phyloP scores from a whole-genome alignment of 1,140 invertebrate species.

The Lithobius niger region DNA sequence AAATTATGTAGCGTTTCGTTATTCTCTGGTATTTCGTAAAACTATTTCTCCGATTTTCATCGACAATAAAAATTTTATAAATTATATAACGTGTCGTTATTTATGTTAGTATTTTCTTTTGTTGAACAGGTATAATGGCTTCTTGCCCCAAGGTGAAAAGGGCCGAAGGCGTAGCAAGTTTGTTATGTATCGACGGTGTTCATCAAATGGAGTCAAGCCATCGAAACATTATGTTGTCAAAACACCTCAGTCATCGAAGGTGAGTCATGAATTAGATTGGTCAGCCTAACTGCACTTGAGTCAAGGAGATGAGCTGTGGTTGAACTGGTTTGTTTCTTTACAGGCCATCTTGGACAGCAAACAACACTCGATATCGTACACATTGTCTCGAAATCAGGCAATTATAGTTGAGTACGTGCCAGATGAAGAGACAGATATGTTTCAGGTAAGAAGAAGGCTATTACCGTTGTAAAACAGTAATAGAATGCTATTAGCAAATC shows the following conservation, averaged over 20 bases:
- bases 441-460: too few relatives aligned
- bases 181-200: conserved; percentile 64
- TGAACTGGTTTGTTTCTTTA: conserved; percentile 19
- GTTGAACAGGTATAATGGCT: conserved; percentile 80
- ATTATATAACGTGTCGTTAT: too few relatives aligned
- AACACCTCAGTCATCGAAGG: conserved; percentile 53
- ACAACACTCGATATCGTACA: conserved; percentile 91
- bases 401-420: conserved; percentile 94
- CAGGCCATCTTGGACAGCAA: conserved; percentile 73
- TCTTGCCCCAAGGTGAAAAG: conserved; percentile 77
- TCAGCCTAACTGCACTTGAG: not conserved
- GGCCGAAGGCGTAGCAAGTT: conserved; percentile 88
- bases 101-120: not conserved
- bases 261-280: conserved; percentile 18
- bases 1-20: too few relatives aligned
- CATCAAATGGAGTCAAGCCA: conserved; percentile 83
- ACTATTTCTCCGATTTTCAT: not conserved
- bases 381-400: conserved; percentile 85
- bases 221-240: conserved; percentile 89
- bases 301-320: not conserved
- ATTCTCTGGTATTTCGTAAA: not conserved
- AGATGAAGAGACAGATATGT: conserved; percentile 94
- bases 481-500: too few relatives aligned
- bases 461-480: too few relatives aligned
- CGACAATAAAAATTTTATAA: not conserved